Conservation (phyloP, 2,797 vertebrate species). For the Spheniscus humboldti region DNA sequence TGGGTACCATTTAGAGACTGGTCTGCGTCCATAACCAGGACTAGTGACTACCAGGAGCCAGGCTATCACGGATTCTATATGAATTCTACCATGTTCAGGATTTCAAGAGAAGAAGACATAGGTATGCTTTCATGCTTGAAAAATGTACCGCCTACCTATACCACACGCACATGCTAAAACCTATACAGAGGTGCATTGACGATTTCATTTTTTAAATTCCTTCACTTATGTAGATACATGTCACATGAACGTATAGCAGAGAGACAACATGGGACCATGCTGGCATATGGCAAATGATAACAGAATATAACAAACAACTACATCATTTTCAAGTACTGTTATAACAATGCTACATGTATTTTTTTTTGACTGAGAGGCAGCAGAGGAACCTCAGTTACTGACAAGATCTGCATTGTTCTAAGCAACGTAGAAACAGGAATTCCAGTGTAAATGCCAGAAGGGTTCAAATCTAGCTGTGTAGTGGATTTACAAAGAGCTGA, state of each 20-base stretch:
- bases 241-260: neutral
- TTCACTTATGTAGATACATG: neutral
- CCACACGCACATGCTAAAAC: neutral
- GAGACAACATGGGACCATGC: neutral
- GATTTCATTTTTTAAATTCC: neutral
- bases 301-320: neutral
- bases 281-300: neutral
- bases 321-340: neutral
- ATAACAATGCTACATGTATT: neutral
- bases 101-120: neutral
- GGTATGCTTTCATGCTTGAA: neutral
- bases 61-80: neutral
- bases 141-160: neutral
- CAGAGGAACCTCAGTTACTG: neutral
- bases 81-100: neutral
- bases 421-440: neutral
- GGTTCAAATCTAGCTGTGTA: neutral
- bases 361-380: neutral
- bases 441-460: neutral
- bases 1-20: neutral
- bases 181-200: neutral
- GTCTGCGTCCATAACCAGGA: neutral
- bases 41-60: accelerated
- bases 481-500: slow-evolving; percentile 24
- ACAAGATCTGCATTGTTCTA: neutral